A percentile compares a stretch with the other conserved stretches of the same genome.
These are phyloP conservation scores for Melikaiella ostensackeni DNA, from an alignment of 2,888 invertebrate species.

Conservation along the genomic window DNA sequence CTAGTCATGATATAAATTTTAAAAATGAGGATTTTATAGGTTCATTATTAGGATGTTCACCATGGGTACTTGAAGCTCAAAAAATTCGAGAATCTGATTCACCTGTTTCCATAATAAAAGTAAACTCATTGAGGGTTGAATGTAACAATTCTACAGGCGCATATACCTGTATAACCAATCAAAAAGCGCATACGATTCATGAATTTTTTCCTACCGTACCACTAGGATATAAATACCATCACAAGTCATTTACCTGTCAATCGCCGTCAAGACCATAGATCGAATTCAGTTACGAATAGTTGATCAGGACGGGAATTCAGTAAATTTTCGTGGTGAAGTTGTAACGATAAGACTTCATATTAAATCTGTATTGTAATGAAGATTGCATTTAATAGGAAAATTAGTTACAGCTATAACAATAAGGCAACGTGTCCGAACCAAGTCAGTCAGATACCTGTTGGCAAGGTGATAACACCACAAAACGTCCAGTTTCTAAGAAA, in stretches of 20 bases:
- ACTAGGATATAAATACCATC: too few species aligned
- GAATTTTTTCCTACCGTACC: too few species aligned
- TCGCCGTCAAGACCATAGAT: conserved; percentile 49
- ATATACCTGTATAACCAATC: too few species aligned
- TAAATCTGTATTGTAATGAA: conserved; percentile 45
- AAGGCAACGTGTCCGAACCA: conserved; percentile 14
- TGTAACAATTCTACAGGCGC: too few species aligned
- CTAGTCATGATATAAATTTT: too few species aligned
- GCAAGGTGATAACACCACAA: conserved; percentile 45
- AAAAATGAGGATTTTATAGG: too few species aligned
- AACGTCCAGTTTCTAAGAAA: conserved; percentile 48
- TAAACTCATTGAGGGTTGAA: too few species aligned
- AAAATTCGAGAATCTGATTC: too few species aligned
- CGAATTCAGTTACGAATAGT: conserved; percentile 54
- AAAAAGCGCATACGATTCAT: too few species aligned
- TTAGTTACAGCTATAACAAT: conserved; percentile 45
- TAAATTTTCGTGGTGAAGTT: conserved; percentile 47
- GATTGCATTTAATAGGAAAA: conserved; percentile 41
- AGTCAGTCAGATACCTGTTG: conserved; percentile 17
- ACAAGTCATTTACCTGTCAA: not conserved
- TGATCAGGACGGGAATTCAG: conserved; percentile 53
- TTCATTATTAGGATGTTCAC: too few species aligned
- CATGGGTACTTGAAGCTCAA: too few species aligned
- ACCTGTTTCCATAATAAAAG: too few species aligned
- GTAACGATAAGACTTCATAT: conserved; percentile 56